Evolutionary conservation across 2,888 invertebrate species (phyloP).

Genomic region (Gari tellinella): DNA sequence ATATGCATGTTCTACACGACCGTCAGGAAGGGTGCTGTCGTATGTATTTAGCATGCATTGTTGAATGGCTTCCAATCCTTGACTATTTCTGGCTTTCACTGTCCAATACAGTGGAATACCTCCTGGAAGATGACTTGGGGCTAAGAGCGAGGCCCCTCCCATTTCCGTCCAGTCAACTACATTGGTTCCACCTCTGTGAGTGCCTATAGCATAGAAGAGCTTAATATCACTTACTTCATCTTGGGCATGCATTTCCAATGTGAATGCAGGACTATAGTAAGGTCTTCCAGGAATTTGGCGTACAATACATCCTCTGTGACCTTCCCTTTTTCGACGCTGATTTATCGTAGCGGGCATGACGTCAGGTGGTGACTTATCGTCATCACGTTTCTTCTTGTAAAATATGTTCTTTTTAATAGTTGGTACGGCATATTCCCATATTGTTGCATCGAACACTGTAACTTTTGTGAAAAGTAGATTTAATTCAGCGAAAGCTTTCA

Average conservation of each 20-base stretch:
- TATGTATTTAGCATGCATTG: slow-evolving; percentile 69
- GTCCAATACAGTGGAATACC: slow-evolving; percentile 71
- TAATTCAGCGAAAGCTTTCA: slow-evolving; percentile 60
- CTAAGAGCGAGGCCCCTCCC: slow-evolving; percentile 57
- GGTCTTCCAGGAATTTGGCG: slow-evolving; percentile 60
- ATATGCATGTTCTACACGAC: slow-evolving; percentile 69
- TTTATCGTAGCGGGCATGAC: slow-evolving; percentile 42
- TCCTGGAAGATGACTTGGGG: slow-evolving; percentile 60
- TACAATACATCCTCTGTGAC: slow-evolving; percentile 54
- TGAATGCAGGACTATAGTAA: slow-evolving; percentile 62
- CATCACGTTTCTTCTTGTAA: slow-evolving; percentile 38
- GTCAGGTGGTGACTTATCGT: slow-evolving; percentile 56
- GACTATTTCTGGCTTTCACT: slow-evolving; percentile 70
- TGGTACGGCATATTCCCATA: slow-evolving; percentile 59
- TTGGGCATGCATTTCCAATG: slow-evolving; percentile 59
- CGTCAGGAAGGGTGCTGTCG: slow-evolving; percentile 73
- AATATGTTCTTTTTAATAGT: slow-evolving; percentile 61
- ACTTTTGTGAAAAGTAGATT: slow-evolving; percentile 27
- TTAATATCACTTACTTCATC: slow-evolving; percentile 65
- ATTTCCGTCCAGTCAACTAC: slow-evolving; percentile 66
- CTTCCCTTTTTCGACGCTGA: slow-evolving; percentile 30
- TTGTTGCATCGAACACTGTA: slow-evolving; percentile 56
- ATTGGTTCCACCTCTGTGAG: slow-evolving; percentile 62
- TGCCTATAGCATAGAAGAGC: slow-evolving; percentile 66
- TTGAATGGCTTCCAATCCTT: slow-evolving; percentile 60